Percentiles rank a stretch among this genome's conserved stretches.
These are phyloP conservation scores for Apamea sordens DNA, from an alignment of 2,888 invertebrate species.

Conservation along the genomic window DNA sequence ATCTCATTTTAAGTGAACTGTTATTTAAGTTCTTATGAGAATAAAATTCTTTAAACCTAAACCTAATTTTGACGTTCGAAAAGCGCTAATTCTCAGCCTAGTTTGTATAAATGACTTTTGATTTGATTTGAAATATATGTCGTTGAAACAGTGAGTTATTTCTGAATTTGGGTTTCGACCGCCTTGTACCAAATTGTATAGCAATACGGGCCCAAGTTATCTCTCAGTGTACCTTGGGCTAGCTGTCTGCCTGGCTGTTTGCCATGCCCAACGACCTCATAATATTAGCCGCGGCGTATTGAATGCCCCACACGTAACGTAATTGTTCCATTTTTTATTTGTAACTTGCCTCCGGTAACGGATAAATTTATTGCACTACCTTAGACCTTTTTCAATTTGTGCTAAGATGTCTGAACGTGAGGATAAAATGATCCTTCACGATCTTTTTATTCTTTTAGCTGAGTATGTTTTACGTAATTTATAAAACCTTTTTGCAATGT, in stretches of 20 bases:
- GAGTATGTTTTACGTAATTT: slow-evolving; percentile 30
- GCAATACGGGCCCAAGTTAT: too few relatives aligned
- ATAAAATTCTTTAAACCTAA: too few relatives aligned
- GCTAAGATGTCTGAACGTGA: slow-evolving; percentile 36
- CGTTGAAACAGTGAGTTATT: not conserved
- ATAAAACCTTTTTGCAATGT: slow-evolving; percentile 36
- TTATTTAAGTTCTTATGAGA: too few relatives aligned
- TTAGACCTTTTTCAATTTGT: slow-evolving; percentile 65
- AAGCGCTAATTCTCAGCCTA: too few relatives aligned
- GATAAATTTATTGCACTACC: slow-evolving; percentile 55
- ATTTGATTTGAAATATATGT: too few relatives aligned
- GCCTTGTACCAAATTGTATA: not conserved
- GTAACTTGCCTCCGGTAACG: slow-evolving; percentile 37
- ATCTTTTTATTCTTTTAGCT: slow-evolving; percentile 32
- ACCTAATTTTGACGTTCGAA: too few relatives aligned
- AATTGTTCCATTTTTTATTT: slow-evolving; percentile 65
- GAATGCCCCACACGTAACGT: slow-evolving; percentile 54
- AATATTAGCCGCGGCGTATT: slow-evolving; percentile 59
- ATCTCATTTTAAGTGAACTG: too few relatives aligned
- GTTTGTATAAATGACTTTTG: too few relatives aligned
- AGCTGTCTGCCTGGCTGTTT: slow-evolving; percentile 51
- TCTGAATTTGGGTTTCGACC: not conserved
- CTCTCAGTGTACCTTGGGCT: not conserved
- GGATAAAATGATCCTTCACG: slow-evolving; percentile 10
- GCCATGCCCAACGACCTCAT: slow-evolving; percentile 63